A percentile compares a stretch with the other conserved stretches of the same genome.
Conservation (phyloP, 2,888 invertebrate species). For the Tipula confusa region DNA sequence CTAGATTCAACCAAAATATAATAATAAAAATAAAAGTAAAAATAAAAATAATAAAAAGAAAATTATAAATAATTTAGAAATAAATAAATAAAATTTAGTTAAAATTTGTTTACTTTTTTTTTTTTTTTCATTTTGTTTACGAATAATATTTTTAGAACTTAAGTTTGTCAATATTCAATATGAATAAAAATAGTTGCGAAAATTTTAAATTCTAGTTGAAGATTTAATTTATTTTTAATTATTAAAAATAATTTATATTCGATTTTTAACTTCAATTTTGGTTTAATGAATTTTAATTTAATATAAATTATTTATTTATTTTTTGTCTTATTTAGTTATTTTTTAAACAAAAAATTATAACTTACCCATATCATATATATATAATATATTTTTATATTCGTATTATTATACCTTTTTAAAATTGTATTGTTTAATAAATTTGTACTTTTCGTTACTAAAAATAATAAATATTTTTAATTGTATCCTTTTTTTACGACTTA, state of each 20-base stretch:
- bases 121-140: neutral
- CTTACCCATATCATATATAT: neutral
- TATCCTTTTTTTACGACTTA: neutral
- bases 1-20: conserved; percentile 1
- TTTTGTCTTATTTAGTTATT: conserved; percentile 9
- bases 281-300: neutral
- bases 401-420: neutral
- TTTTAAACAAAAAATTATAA: conserved; percentile 20
- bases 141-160: neutral
- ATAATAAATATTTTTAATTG: neutral
- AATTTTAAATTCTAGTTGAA: neutral
- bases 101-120: neutral
- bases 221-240: neutral
- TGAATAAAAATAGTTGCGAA: neutral
- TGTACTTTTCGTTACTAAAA: neutral
- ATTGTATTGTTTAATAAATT: neutral
- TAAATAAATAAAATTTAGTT: neutral
- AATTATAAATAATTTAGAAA: neutral
- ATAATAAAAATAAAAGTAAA: no score
- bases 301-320: conserved; percentile 25
- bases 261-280: neutral
- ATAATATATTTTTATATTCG: neutral
- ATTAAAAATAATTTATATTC: neutral
- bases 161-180: neutral
- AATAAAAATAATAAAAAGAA: neutral